These are phyloP conservation scores for Oryzias curvinotus DNA, from an alignment of 2,113 vertebrate genomes.

Conservation along the genomic window DNA sequence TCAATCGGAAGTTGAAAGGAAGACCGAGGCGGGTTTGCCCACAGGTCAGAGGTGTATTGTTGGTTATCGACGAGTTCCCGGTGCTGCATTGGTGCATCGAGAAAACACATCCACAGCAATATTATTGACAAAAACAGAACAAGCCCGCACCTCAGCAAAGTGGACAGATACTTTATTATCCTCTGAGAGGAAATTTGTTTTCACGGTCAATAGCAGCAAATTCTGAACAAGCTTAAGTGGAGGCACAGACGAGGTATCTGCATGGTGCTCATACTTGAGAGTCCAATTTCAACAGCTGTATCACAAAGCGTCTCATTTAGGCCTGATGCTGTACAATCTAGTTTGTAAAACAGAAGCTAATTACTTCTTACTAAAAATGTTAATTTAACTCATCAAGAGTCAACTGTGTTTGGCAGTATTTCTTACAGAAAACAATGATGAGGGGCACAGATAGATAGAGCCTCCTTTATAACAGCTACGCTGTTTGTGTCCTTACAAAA, in stretches of 20 bases:
- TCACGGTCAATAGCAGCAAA: constrained; percentile 51
- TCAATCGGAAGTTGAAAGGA: constrained; percentile 59
- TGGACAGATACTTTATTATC: constrained; percentile 67
- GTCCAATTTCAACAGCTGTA: constrained; percentile 6
- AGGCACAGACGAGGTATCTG: constrained; percentile 10
- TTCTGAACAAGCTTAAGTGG: constrained; percentile 22
- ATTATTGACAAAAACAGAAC: constrained; percentile 58
- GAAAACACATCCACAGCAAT: constrained; percentile 61
- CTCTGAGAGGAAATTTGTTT: constrained; percentile 59
- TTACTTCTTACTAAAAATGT: too few relatives aligned
- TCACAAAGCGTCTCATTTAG: constrained; percentile 14
- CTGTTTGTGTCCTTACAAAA: too few relatives aligned
- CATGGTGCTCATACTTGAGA: constrained; percentile 10
- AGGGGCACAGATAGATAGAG: too few relatives aligned
- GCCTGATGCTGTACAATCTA: not conserved
- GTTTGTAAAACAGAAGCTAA: constrained; percentile 8
- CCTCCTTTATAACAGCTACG: too few relatives aligned
- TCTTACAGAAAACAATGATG: too few relatives aligned
- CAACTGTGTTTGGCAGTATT: too few relatives aligned
- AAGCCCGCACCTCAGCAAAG: constrained; percentile 47
- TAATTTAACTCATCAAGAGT: too few relatives aligned
- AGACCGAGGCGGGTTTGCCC: constrained; percentile 51
- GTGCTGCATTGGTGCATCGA: constrained; percentile 40
- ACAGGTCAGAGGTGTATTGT: constrained; percentile 66
- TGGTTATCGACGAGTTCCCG: constrained; percentile 58